Evolutionary conservation across 2,113 vertebrate genomes (phyloP), one percentile per base, ranked within the genome.

Genomic region (Corythornis cristatus): DNA sequence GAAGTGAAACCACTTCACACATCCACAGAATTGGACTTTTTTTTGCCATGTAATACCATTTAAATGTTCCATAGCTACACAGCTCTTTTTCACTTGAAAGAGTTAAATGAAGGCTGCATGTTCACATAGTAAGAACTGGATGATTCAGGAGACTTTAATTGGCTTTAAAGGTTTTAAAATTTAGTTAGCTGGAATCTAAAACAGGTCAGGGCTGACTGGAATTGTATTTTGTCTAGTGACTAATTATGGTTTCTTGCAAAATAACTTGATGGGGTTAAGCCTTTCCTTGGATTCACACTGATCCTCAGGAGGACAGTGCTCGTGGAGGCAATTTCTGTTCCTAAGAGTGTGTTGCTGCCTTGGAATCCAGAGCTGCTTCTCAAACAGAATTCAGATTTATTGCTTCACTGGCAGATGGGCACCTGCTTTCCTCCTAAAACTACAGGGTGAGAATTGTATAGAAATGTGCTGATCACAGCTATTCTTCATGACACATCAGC

Each of bases 121-220:
- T 85, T 88, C 79, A 68, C 35, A 43, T 57, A 72, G 74, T 43
- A 74, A 64, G 65, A 81, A 53, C 48, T 60, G 48, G 18, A 60
- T 78, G 54, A 89, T 72, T 53, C 19, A 15, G 48, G 65, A 89
- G 57, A 60, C 31, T 72, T 93, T 68, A 57, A 57, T 58, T 75
- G 15, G 35, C 46, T 95, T 67, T 82, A 84, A 75, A 90, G 48
- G 20, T 20, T 91, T 91, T 93, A 72, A 65, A 89, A 91, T 87
- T 72, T 82, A 76, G 56, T 73, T 86, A 61, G 65, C 14, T 79
- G 58, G 58, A 82, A 85, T 72, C 40, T 84, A 57, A 93, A 75
- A 46, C 45, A 84, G 78, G 74, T 42, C 74, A 79, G 57, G 42
- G 31, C 35, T 85, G 71, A 54, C 25, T 79, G 66, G 57, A 90